Base-by-base conservation (phyloP, 2,888 invertebrate genomes). In the Heteromurus nitidus region DNA sequence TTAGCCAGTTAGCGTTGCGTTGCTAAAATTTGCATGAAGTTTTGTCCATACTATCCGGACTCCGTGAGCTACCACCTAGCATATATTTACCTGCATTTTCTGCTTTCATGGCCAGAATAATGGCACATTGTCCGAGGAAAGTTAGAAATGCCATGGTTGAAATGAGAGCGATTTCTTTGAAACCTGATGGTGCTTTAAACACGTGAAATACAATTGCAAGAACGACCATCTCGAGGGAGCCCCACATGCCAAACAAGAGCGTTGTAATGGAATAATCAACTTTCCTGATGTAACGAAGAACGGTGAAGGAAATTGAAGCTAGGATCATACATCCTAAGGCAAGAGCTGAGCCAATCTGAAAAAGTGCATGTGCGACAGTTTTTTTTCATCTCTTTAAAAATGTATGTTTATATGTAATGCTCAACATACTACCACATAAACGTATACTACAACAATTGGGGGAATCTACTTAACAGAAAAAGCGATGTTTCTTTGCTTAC, bases 251-350 rank as follows among this genome's bases (percentile, higher is more conserved):
- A 73, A 84, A 85, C 28, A 80, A 53, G 13, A 86, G 65, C 20
- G 83, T 85, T 20, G 82, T 83, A n/a, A 86, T 69, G 24, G 83
- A 80, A 65, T 83, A 85, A 65, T 85, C 85, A 26, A 86, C 85
- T 58, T 77, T 82, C 31, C 85, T 53, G 16, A 85, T 75, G 58
- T 83, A 82, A 11, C 86, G 84, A 5, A 86, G 69, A 1, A 83
- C 80, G 0, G 83, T 83, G 60, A 82, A 85, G 18, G 86, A 85
- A 26, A 85, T 62, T 1, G 83, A 76, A 0, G 84, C 82, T 9
- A 84, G 67, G 28, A 84, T 16, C 84, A 84, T 84, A 18, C 84
- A 84, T 2, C 84, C 84, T 1, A 84, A 50, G 2, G 84, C 84
- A 13, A 84, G 70, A 22, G 26, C 84, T 2, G 84, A 84, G 5